phyloP scores from a whole-genome alignment of 37 sponge, comb jelly and placozoan species.

The Dysidea cf. avara region DNA sequence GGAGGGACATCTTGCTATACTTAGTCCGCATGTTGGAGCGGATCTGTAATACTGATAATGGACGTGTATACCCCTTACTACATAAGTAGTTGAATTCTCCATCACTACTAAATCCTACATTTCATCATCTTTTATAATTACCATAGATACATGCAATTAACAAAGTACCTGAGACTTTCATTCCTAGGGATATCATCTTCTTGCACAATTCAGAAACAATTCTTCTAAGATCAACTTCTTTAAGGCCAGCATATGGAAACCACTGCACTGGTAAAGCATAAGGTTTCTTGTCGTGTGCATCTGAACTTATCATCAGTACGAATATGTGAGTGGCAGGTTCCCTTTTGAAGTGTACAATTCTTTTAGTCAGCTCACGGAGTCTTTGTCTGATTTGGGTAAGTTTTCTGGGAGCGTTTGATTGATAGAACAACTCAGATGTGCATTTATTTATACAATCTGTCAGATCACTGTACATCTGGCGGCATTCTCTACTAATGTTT shows the following conservation, averaged over 20 bases:
- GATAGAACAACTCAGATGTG: no score
- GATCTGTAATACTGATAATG: constrained; percentile 19
- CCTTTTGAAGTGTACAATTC: not conserved
- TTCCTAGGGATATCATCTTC: constrained; percentile 13
- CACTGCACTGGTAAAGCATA: no score
- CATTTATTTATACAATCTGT: not conserved
- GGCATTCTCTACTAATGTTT: not conserved
- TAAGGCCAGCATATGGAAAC: no score
- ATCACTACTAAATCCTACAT: not conserved
- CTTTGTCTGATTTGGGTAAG: constrained; percentile 2
- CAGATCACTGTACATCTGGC: not conserved
- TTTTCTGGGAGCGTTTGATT: no score
- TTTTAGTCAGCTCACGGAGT: not conserved
- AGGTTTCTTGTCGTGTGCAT: constrained; percentile 21
- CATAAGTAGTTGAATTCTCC: no score
- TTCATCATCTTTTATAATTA: no score
- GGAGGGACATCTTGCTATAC: not conserved
- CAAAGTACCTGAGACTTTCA: constrained; percentile 21
- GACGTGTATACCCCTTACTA: no score
- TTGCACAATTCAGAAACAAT: no score
- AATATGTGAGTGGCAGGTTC: constrained; percentile 39
- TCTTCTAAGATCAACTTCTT: no score
- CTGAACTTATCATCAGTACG: constrained; percentile 42
- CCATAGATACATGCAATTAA: no score
- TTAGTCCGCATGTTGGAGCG: constrained; percentile 4